These are phyloP conservation scores for Pyrocoelia pectoralis DNA, from an alignment of 2,888 invertebrate species.

Conservation along the genomic window DNA sequence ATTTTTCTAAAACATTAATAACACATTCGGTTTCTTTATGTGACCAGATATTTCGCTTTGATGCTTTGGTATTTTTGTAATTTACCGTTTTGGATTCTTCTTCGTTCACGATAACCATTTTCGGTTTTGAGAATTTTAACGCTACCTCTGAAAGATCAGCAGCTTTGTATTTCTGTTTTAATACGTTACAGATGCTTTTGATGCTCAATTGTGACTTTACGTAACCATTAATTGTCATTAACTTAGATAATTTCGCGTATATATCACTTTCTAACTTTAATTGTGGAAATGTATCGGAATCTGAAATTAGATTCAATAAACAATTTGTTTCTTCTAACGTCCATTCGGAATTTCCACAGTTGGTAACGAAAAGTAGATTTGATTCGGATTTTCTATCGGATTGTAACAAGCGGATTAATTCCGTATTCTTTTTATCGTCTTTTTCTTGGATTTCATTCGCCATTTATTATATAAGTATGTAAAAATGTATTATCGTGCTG, in stretches of 20 bases:
- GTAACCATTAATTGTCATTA: slow-evolving; percentile 33
- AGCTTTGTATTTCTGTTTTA: slow-evolving; percentile 28
- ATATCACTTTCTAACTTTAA: slow-evolving; percentile 31
- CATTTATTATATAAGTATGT: slow-evolving; percentile 8
- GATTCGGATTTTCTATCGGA: slow-evolving; percentile 17
- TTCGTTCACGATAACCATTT: slow-evolving; percentile 32
- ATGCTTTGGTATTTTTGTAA: slow-evolving; percentile 12
- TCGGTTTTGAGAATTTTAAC: slow-evolving; percentile 21
- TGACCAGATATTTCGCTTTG: slow-evolving; percentile 32
- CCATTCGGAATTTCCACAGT: slow-evolving; percentile 17
- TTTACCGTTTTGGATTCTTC: slow-evolving; percentile 30
- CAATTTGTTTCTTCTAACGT: slow-evolving; percentile 29
- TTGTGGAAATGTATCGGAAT: slow-evolving; percentile 29
- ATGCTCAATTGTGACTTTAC: slow-evolving; percentile 27
- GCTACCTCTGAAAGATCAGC: neutral
- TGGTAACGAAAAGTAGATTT: slow-evolving; percentile 3
- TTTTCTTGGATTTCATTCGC: slow-evolving; percentile 14
- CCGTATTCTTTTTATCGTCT: slow-evolving; percentile 16
- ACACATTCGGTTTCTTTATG: slow-evolving; percentile 35
- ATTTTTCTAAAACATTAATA: slow-evolving; percentile 36
- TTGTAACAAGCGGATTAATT: slow-evolving; percentile 29
- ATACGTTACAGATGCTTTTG: slow-evolving; percentile 27
- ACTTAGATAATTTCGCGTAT: slow-evolving; percentile 33
- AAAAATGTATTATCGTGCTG: too few species aligned
- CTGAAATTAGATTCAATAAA: slow-evolving; percentile 31